Conservation (phyloP, 2,113 vertebrate species). For the Prunella fulvescens region DNA sequence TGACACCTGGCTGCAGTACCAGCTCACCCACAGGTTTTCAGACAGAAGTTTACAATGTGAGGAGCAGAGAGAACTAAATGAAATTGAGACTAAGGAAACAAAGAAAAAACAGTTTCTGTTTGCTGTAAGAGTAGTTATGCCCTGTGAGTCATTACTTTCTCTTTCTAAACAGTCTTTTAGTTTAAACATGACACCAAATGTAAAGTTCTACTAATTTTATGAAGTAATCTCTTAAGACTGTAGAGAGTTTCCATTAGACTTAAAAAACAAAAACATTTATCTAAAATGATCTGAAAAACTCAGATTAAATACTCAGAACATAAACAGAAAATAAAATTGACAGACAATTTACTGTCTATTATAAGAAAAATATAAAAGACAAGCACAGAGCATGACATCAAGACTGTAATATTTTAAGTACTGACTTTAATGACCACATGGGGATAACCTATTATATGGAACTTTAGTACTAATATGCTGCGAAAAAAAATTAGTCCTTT, state of each 20-base stretch:
- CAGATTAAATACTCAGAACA: not conserved
- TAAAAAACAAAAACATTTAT: not conserved
- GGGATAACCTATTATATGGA: not conserved
- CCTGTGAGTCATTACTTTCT: not conserved
- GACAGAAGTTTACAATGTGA: not conserved
- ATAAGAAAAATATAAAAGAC: not conserved
- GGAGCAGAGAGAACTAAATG: not conserved
- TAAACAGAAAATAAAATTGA: not conserved
- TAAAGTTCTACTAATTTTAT: not conserved
- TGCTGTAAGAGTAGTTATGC: not conserved
- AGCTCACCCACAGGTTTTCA: not conserved
- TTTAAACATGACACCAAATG: not conserved
- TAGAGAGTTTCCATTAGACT: not conserved
- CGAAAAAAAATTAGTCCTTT: not conserved
- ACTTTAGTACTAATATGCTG: not conserved
- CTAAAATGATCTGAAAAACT: not conserved
- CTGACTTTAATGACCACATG: not conserved
- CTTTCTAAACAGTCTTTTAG: not conserved
- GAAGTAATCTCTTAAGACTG: not conserved
- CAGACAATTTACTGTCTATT: not conserved
- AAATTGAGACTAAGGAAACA: not conserved
- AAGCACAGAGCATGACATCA: not conserved
- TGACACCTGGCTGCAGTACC: not conserved
- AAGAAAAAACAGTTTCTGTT: not conserved
- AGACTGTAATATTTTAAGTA: not conserved